Percentiles rank a stretch among this genome's conserved stretches.
Conservation (phyloP, 2,888 invertebrate genomes). For the Julus scanicus region DNA sequence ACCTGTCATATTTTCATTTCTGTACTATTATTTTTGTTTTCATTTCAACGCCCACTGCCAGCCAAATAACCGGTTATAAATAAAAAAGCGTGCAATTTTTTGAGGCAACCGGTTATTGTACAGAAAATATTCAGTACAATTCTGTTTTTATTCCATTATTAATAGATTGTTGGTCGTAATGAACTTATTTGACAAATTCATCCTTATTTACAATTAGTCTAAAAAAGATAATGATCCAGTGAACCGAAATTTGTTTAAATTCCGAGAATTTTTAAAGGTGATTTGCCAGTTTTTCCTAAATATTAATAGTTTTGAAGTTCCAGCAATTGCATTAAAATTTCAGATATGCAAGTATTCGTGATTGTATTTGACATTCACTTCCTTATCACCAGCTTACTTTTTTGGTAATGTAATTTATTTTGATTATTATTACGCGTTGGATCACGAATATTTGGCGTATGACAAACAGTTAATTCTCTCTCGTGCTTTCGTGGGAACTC, state of each 20-base stretch:
- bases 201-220: too few species aligned
- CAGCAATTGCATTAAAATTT: neutral
- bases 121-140: neutral
- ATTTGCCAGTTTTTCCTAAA: too few species aligned
- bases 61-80: neutral
- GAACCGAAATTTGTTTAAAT: too few species aligned
- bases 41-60: slow-evolving; percentile 39
- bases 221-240: too few species aligned
- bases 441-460: neutral
- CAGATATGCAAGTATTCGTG: neutral
- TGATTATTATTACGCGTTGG: slow-evolving; percentile 4
- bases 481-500: slow-evolving; percentile 4
- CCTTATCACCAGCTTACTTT: neutral
- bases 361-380: neutral
- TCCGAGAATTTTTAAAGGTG: too few species aligned
- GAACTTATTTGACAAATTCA: too few species aligned
- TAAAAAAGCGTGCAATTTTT: neutral
- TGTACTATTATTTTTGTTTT: neutral
- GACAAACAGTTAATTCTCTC: neutral
- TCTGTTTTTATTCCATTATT: too few species aligned
- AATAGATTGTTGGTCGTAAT: too few species aligned
- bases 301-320: neutral
- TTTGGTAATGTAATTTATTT: neutral
- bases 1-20: slow-evolving; percentile 28
- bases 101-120: neutral